Evolutionary conservation across 1,140 invertebrate species (phyloP), one percentile per base, ranked within the genome.

Genomic region (roundworm (Caenorhabditis elegans)): DNA sequence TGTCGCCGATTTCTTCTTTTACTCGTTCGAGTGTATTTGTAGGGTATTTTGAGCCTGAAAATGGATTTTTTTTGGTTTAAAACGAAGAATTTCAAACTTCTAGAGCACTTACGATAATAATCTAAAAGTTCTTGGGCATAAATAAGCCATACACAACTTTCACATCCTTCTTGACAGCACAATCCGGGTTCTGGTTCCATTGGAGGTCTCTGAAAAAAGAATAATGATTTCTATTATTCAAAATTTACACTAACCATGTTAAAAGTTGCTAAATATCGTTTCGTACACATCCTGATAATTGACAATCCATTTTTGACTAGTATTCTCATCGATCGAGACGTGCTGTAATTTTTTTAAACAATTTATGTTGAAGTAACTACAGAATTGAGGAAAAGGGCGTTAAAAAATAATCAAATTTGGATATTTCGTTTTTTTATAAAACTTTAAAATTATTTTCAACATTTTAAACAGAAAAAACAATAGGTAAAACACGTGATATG

Each of bases 111-210:
- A 70, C 60, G 60, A 22, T 39, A 70, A 70, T 70, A 70, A 39
- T 70, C 60, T 11, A 70, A 17, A 17, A 70, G 60, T 70, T 70
- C 60, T 70, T 70, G 60, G 28, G 60, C 60, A 39, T 70, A 70
- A 39, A 70, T 19, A 28, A 70, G 60, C 60, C 60, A 70, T 10
- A 70, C 60, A 43, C 60, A 70, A 24, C 60, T 70, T n/a, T 39
- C 60, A n/a, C 60, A 70, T 13, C 60, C 60, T 70, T 70, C 60
- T 43, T 70, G 60, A n/a, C 60, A 70, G 10, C 60, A 70, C 60
- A 70, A 8, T 70, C 60, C 60, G 11, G 31, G 31, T 10, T 70
- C 60, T 5, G 60, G 60, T 17, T 70, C 60, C 1, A 70, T 43
- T 2, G 60, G 60, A 22, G 34, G 60, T 22, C 60, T 70, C 60